phyloP scores from a whole-genome alignment of 2,888 invertebrate species.

The Dicycla oo region DNA sequence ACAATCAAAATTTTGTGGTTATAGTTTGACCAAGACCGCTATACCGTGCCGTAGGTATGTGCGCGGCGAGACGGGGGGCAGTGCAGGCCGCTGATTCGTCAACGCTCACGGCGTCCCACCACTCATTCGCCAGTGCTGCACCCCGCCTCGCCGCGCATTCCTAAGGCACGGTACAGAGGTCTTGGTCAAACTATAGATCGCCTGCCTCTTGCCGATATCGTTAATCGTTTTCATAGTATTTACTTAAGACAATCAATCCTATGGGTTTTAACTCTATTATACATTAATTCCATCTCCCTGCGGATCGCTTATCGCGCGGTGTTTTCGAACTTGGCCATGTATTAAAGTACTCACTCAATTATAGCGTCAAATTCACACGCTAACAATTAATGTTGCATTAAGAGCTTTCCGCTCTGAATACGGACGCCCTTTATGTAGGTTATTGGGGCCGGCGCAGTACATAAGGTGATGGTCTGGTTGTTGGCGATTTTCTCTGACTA shows the following conservation, averaged over 20 bases:
- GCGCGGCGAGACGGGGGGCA: too few relatives aligned
- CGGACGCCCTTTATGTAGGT: conserved; percentile 79
- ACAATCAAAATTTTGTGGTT: too few relatives aligned
- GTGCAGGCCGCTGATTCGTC: too few relatives aligned
- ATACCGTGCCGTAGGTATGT: too few relatives aligned
- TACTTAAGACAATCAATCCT: not conserved
- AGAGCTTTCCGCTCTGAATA: conserved; percentile 84
- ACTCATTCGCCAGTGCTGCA: too few relatives aligned
- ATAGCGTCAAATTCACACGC: conserved; percentile 67
- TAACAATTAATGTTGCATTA: conserved; percentile 82
- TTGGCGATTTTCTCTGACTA: conserved; percentile 59
- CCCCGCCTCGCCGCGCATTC: too few relatives aligned
- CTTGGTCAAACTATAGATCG: too few relatives aligned
- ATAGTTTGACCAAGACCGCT: too few relatives aligned
- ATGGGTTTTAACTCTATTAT: not conserved
- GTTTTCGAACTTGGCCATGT: conserved; percentile 28
- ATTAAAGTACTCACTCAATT: conserved; percentile 47
- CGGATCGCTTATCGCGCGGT: conserved; percentile 32
- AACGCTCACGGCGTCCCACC: too few relatives aligned
- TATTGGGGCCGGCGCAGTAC: conserved; percentile 77
- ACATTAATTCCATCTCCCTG: conserved; percentile 6
- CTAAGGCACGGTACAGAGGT: too few relatives aligned
- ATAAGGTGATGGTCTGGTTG: conserved; percentile 56
- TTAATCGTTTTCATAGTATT: not conserved
- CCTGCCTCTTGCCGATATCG: too few relatives aligned